Conservation (phyloP, 1,140 invertebrate genomes). For the Drosophila orosa region DNA sequence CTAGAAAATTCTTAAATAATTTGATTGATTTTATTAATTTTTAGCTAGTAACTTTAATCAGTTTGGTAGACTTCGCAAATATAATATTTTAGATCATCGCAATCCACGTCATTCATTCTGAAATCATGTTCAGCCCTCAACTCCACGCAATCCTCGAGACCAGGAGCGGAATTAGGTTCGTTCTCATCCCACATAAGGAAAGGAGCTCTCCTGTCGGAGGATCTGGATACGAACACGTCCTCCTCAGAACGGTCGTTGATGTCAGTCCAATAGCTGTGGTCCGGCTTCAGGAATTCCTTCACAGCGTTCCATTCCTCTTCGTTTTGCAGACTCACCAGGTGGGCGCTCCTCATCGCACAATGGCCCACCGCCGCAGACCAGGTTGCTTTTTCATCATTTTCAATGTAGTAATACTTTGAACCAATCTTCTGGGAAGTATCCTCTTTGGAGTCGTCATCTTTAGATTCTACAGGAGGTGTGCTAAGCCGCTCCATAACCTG, state of each 20-base stretch:
- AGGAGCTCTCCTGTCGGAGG: background rate
- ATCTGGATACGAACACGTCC: background rate
- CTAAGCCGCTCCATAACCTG: no score
- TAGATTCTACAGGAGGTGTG: background rate
- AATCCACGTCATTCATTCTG: background rate
- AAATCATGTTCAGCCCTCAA: background rate
- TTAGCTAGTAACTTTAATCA: no score
- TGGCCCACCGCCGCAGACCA: fast-evolving
- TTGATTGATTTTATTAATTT: no score
- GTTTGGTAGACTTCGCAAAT: background rate
- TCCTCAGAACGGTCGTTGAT: background rate
- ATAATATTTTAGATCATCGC: background rate
- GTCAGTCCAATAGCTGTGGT: background rate
- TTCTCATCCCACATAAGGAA: background rate
- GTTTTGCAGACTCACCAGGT: background rate
- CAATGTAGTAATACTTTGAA: background rate
- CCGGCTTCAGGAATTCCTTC: background rate
- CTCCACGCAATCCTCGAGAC: background rate
- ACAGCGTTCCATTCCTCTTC: background rate
- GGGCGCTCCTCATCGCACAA: background rate
- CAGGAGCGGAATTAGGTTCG: background rate
- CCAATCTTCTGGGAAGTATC: background rate
- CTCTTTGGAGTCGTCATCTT: no score
- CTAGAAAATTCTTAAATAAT: no score
- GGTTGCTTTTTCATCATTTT: background rate